Percentiles rank a stretch among this genome's conserved stretches.
phyloP scores from a whole-genome alignment of 2,797 vertebrate species.

The Xenops minutus region DNA sequence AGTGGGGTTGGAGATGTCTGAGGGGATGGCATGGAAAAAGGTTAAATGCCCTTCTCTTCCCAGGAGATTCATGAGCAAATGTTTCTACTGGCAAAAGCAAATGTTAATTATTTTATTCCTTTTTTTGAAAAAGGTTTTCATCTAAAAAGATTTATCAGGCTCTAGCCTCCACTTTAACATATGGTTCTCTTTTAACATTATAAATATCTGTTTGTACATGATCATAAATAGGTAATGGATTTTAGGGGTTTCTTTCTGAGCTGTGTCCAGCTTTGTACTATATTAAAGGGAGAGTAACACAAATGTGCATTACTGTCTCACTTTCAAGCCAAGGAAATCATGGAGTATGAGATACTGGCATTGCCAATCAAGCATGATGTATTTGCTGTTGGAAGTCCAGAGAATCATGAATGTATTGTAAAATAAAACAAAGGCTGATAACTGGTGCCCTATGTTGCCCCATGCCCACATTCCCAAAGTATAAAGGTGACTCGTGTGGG shows the following conservation, averaged over 20 bases:
- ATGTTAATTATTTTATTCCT: constrained; percentile 34
- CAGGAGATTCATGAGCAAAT: constrained; percentile 23
- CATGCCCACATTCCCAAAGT: neutral
- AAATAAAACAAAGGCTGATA: constrained; percentile 59
- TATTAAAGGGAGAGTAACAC: constrained; percentile 55
- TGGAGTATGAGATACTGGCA: constrained; percentile 42
- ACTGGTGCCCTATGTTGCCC: neutral
- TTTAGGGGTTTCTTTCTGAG: constrained; percentile 59
- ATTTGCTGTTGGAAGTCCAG: constrained; percentile 39
- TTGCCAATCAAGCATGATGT: constrained; percentile 10
- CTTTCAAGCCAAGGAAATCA: constrained; percentile 52
- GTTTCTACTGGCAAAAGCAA: constrained; percentile 40
- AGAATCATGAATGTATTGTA: constrained; percentile 60
- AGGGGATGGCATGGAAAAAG: constrained; percentile 21
- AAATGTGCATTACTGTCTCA: constrained; percentile 44
- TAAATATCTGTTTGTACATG: constrained; percentile 58
- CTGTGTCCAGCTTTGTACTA: constrained; percentile 50
- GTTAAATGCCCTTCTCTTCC: constrained; percentile 25
- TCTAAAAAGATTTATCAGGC: constrained; percentile 5
- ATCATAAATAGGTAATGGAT: constrained; percentile 57
- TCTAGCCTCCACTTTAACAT: constrained; percentile 35
- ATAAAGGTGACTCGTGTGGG: neutral
- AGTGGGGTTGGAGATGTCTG: neutral
- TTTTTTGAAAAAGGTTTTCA: constrained; percentile 21
- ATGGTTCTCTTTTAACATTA: constrained; percentile 55